These are phyloP conservation scores for Drosophila bocqueti DNA, from an alignment of 1,140 invertebrate species.

Conservation along the genomic window DNA sequence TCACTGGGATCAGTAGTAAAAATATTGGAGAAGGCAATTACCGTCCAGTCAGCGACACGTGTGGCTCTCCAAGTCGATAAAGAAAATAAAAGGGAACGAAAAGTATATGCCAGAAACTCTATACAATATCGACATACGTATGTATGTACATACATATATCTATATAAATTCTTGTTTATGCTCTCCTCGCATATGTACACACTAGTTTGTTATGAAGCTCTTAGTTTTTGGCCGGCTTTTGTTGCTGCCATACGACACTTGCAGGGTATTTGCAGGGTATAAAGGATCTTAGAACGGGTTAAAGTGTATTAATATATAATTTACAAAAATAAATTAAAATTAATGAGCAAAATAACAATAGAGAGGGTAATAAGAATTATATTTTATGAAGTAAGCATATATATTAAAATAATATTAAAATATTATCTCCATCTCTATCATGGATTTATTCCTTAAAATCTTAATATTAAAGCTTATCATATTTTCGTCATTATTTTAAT, in stretches of 20 bases:
- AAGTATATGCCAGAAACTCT: conserved; percentile 9
- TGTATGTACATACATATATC: background rate
- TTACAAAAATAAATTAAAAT: background rate
- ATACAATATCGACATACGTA: background rate
- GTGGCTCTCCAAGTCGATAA: conserved; percentile 34
- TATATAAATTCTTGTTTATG: conserved; percentile 18
- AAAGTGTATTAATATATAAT: background rate
- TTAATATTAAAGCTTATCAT: too few relatives aligned
- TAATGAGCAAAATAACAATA: too few relatives aligned
- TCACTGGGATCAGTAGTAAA: background rate
- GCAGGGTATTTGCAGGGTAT: conserved; percentile 6
- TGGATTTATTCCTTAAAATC: background rate
- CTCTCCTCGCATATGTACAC: conserved; percentile 12
- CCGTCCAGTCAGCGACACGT: conserved; percentile 39
- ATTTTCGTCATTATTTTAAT: too few relatives aligned
- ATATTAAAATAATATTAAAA: too few relatives aligned
- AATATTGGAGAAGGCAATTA: background rate
- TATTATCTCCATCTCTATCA: too few relatives aligned
- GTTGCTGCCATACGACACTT: conserved; percentile 17
- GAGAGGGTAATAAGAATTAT: background rate
- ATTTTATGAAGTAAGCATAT: too few relatives aligned
- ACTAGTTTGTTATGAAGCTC: conserved; percentile 25
- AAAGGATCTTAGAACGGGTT: background rate
- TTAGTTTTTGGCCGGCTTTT: conserved; percentile 35
- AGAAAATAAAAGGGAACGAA: conserved; percentile 3